Conservation (phyloP, 2,113 vertebrate genomes). For the Plectropomus leopardus region DNA sequence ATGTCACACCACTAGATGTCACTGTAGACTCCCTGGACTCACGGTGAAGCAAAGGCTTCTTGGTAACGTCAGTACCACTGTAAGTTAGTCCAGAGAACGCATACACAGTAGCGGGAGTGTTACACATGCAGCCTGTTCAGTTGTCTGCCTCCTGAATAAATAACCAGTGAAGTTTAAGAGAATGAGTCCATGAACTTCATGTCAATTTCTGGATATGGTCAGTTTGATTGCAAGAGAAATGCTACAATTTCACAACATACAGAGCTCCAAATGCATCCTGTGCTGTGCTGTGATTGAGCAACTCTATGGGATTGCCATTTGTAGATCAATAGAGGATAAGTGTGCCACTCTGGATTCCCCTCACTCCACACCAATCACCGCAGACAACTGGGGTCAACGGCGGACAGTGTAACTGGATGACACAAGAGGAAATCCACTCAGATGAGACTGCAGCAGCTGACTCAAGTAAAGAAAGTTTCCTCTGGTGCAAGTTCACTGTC, state of each 20-base stretch:
- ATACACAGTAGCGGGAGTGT: too few relatives aligned
- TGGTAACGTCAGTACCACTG: too few relatives aligned
- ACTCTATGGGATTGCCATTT: slow-evolving; percentile 5
- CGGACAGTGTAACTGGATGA: slow-evolving; percentile 17
- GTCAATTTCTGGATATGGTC: neutral
- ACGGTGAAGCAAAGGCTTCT: too few relatives aligned
- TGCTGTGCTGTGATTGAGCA: neutral
- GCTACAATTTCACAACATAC: neutral
- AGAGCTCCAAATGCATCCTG: neutral
- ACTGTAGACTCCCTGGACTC: too few relatives aligned
- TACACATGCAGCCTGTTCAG: too few relatives aligned
- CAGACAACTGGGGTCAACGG: neutral
- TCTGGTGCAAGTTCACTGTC: slow-evolving; percentile 56
- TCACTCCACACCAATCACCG: slow-evolving; percentile 3
- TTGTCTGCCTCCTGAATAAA: too few relatives aligned
- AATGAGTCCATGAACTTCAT: too few relatives aligned
- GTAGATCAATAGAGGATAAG: slow-evolving; percentile 19
- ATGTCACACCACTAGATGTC: too few relatives aligned
- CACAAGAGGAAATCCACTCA: slow-evolving; percentile 36
- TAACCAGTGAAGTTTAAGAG: too few relatives aligned
- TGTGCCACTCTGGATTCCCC: neutral
- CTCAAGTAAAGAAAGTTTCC: slow-evolving; percentile 61
- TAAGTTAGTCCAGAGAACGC: too few relatives aligned
- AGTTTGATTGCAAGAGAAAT: neutral
- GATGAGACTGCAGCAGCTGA: slow-evolving; percentile 28